Conservation (phyloP, 1,140 invertebrate species). For the Aricia agestis region DNA sequence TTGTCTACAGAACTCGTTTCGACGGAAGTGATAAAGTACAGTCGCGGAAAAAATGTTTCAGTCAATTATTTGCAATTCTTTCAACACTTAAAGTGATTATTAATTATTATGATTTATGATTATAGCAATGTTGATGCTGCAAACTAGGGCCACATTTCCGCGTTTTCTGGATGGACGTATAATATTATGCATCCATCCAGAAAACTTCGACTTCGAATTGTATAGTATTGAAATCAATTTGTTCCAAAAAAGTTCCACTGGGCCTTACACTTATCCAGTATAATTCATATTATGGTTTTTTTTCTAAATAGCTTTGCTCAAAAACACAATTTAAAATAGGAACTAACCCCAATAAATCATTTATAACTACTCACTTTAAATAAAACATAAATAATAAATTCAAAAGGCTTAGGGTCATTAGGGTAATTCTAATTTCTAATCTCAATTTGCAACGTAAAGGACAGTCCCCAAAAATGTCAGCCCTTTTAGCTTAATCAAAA, state of each 20-base stretch:
- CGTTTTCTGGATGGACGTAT: no score
- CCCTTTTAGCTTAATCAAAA: neutral
- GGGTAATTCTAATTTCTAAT: neutral
- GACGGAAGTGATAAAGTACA: conserved; percentile 9
- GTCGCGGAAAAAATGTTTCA: neutral
- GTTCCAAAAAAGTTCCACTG: no score
- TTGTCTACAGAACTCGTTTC: conserved; percentile 9
- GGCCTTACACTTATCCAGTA: no score
- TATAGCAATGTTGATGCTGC: no score
- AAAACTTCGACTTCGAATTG: no score
- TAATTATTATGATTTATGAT: no score
- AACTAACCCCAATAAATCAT: neutral
- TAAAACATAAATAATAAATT: neutral
- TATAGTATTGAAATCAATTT: no score
- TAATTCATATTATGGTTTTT: no score
- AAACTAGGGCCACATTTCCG: no score
- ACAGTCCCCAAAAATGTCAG: neutral
- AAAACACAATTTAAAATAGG: neutral
- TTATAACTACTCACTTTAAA: neutral
- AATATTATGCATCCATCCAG: no score
- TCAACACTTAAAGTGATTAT: no score
- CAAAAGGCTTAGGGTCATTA: neutral
- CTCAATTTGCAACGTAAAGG: neutral
- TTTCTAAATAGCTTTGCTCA: no score
- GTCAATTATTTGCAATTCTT: neutral